A percentile compares a stretch with the other conserved stretches of the same genome.
Conservation (phyloP, 2,113 vertebrate species). For the Tonatia bakeri region DNA sequence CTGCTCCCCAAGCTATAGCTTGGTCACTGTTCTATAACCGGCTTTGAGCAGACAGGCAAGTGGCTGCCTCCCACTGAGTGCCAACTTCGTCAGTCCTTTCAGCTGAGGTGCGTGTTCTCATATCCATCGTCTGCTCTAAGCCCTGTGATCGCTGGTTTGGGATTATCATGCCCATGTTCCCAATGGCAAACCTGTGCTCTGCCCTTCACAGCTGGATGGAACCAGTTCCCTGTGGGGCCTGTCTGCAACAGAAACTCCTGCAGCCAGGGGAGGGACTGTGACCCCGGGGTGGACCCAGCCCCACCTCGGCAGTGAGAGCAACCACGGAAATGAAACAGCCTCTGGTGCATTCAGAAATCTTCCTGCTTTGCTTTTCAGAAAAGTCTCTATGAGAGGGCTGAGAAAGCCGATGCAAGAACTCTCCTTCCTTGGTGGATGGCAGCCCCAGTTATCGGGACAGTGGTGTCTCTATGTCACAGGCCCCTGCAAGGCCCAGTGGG, state of each 20-base stretch:
- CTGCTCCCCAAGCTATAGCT: not conserved
- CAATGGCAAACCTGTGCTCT: not conserved
- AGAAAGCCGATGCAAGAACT: not conserved
- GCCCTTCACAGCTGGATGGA: not conserved
- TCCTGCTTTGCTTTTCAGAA: not conserved
- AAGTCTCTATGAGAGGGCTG: not conserved
- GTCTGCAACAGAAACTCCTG: not conserved
- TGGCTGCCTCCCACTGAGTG: not conserved
- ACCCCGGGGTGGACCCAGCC: not conserved
- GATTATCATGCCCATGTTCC: not conserved
- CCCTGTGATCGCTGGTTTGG: too few species aligned
- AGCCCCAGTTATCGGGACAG: too few species aligned
- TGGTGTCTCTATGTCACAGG: not conserved
- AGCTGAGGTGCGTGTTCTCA: not conserved
- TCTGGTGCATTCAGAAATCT: not conserved
- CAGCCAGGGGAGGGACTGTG: not conserved
- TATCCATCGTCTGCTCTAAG: fast-evolving
- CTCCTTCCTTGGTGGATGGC: not conserved
- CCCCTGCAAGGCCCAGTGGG: too few species aligned
- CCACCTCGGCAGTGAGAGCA: fast-evolving
- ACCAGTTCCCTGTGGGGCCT: not conserved
- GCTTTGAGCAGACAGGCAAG: not conserved
- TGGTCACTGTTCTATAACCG: not conserved
- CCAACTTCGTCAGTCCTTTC: not conserved
- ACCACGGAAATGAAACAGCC: not conserved